Evolutionary conservation across 2,797 vertebrate genomes (phyloP), one percentile per base, ranked within the genome.

Genomic region (Acrossocheilus fasciatus): DNA sequence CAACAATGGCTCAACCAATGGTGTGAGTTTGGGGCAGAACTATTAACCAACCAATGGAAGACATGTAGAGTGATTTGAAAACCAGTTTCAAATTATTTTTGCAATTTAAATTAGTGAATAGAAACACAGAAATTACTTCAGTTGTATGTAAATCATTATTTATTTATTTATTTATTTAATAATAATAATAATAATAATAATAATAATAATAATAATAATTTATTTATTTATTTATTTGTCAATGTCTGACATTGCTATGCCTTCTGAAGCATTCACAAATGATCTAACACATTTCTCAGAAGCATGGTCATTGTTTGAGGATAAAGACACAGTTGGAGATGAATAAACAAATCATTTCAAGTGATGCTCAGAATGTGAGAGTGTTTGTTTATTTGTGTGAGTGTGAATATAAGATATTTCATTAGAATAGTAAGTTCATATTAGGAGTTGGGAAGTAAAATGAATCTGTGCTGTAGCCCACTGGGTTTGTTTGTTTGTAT

Each of bases 391-490:
- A 30, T 50, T 62, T 7, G 69, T 64, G 88, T 84, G 74, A 26
- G 17, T 62, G 30, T 52, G 82, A 76, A 52, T 66, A 66, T 12
- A 39, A 76, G 20, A 75, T 34, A 54, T 82, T 77, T 87, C 47
- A 87, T 83, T 84, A 69, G 73, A 75, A 84, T 9, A 45, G 59
- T 7, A 50, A 86, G 87, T 82, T 89, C 70, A 87, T 80, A 57
- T 87, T n/a, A 74, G 9, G n/a, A 72, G 9, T 4, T 30, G 23
- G 43, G 26, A 59, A 52, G 47, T 20, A 39, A 84, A 52, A n/a
- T 6, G 1, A 52, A 84, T 39, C 43, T 87, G 74, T 77, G 86
- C n/a, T 85, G 68, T 66, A 78, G 23, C 11, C 76, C 3, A 79
- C 6, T 75, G 8, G 83, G 11, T 59, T 52, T 23, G 83, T 59